These are phyloP conservation scores for Ephialtes manifestator DNA, from an alignment of 2,888 invertebrate species.

Conservation along the genomic window DNA sequence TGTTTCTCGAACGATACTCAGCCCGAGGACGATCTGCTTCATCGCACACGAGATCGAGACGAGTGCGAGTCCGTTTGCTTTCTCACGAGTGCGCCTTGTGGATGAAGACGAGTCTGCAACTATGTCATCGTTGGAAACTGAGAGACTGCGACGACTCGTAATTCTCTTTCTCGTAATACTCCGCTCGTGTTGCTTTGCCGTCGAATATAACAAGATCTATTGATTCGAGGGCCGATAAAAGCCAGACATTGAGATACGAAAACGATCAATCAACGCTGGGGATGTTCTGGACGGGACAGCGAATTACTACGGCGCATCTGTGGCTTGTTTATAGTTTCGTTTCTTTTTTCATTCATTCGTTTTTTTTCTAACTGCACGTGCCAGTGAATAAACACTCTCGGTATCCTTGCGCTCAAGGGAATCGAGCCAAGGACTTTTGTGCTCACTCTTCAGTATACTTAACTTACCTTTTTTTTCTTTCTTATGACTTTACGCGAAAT, in stretches of 20 bases:
- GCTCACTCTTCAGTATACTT: constrained; percentile 12
- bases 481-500: constrained; percentile 12
- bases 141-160: constrained; percentile 4
- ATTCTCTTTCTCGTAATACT: constrained; percentile 29
- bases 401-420: constrained; percentile 30
- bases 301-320: constrained; percentile 34
- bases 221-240: constrained; percentile 55
- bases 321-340: constrained; percentile 36
- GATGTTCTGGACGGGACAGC: constrained; percentile 12
- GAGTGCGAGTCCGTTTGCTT: constrained; percentile 10
- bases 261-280: constrained; percentile 49
- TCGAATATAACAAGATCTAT: constrained; percentile 45
- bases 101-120: constrained; percentile 1
- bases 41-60: background rate
- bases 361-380: background rate
- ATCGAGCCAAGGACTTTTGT: constrained; percentile 28
- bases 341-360: constrained; percentile 9
- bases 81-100: constrained; percentile 15
- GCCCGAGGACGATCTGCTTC: constrained; percentile 14
- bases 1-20: constrained; percentile 20
- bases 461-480: constrained; percentile 55
- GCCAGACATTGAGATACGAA: constrained; percentile 50
- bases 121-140: constrained; percentile 37
- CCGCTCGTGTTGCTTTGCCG: background rate
- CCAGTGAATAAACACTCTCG: constrained; percentile 30